Base-by-base conservation (phyloP, 2,113 vertebrate genomes). In the Piaya cayana region DNA sequence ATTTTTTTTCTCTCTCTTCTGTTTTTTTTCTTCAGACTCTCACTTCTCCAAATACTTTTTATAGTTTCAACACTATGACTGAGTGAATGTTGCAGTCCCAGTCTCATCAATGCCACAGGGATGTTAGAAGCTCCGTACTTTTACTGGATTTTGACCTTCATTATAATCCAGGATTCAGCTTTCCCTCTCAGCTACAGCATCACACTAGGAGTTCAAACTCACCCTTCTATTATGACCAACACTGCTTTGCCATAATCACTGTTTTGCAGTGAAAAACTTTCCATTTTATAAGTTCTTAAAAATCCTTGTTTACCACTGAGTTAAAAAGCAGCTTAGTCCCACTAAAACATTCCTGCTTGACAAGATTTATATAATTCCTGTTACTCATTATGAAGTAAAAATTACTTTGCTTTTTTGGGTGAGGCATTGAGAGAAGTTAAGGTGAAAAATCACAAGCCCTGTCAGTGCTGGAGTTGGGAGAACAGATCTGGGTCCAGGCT, bases 231-330 rank as follows among this genome's bases (percentile, higher is more conserved):
- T 76, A 76, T 56, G 30, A 62, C n/a, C 50, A 47, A 8, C 23
- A 2, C 79, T 43, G 26, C 49, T 86, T 71, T 79, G 75, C 82
- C 82, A 72, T 49, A 87, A 89, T 49, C 60, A 25, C 59, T 53
- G 52, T 50, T 83, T 88, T 82, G 62, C 56, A 85, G 80, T 62
- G 58, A 76, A 90, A 76, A 93, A 37, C 43, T 93, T 95, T 90
- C 49, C 27, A 76, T 80, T 92, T 93, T 43, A 25, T 64, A 86
- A 90, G 55, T 68, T 95, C 64, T 93, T 93, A 91, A 93, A 95
- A 94, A 90, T 82, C 70, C 74, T 82, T 85, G 82, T 75, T 94
- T 92, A 93, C 67, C 82, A 67, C 67, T 37, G 70, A 88, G 62
- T 92, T 93, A 82, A 93, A 95, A 87, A 93, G 25, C 60, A 58